Evolutionary conservation across 2,888 invertebrate genomes (phyloP), one percentile per base, ranked within the genome.

Genomic region (Drosophila antonietae): DNA sequence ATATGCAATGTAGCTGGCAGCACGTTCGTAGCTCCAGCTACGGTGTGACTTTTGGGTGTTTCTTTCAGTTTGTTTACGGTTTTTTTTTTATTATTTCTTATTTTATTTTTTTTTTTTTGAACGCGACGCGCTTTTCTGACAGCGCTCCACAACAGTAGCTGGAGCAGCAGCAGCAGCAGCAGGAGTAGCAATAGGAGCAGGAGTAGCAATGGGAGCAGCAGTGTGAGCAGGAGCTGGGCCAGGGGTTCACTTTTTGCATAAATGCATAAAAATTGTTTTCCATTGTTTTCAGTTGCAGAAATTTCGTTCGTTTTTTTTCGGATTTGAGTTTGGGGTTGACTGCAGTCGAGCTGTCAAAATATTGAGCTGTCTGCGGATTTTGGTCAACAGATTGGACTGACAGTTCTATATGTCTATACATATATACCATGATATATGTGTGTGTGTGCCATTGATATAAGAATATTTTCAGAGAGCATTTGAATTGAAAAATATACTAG

Each of bases 261-360:
- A 87, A 89, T 89, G 88, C 88, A 87, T 87, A 85, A 78, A 89
- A 88, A 89, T 83, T 81, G 88, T 77, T 87, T 85, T 60, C 84
- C 89, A 84, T 84, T 84, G 84, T 84, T 89, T 87, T 79, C 77
- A 69, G 69, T 71, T 68, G 75, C 63, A 57, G 37, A 51, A 51
- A 31, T 33, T 49, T 49, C 2, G 2, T 59, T 62, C n/a, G 15
- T 53, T 28, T 33, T 37, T 3, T 46, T 28, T 55, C 5, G 6
- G 6, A 28, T 44, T 56, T 51, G 46, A 14, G 7, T 62, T 68
- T 55, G 65, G 68, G 52, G 58, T 56, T 75, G 82, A 23, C 53
- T 66, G 60, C 74, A 57, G 57, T 70, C 60, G 62, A 80, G 72
- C 83, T 85, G 86, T 86, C 89, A 86, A 86, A 86, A 86, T 86